These are phyloP conservation scores for Ectropis crepuscularia DNA, from an alignment of 2,888 invertebrate genomes.

Conservation along the genomic window DNA sequence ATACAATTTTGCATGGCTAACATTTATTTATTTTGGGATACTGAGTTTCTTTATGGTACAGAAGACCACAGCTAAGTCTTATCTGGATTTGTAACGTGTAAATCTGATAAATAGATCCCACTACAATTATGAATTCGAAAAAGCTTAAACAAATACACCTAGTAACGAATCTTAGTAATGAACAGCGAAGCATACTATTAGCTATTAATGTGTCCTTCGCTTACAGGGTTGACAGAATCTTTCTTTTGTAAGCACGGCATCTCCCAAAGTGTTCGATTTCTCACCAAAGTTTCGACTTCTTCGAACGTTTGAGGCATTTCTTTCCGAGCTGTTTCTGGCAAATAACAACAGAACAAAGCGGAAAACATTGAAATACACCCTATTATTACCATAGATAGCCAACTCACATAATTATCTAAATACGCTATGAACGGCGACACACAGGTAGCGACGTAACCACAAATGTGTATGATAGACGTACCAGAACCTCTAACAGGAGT, in stretches of 20 bases:
- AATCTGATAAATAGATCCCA: too few relatives aligned
- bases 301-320: constrained; percentile 57
- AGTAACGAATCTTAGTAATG: too few relatives aligned
- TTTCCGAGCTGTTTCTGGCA: constrained; percentile 54
- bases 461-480: constrained; percentile 63
- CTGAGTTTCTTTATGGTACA: too few relatives aligned
- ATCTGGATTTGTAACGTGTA: too few relatives aligned
- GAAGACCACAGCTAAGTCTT: too few relatives aligned
- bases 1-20: too few relatives aligned
- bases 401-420: constrained; percentile 52
- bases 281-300: constrained; percentile 50
- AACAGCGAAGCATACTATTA: neutral
- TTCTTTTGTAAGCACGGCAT: constrained; percentile 47
- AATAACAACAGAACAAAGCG: constrained; percentile 29
- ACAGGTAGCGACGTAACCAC: constrained; percentile 60
- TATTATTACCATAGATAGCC: constrained; percentile 60
- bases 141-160: too few relatives aligned
- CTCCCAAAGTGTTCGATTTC: constrained; percentile 47
- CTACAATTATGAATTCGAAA: too few relatives aligned
- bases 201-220: neutral
- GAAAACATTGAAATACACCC: constrained; percentile 48
- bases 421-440: constrained; percentile 69
- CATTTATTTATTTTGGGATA: too few relatives aligned
- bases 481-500: constrained; percentile 67
- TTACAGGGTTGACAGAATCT: constrained; percentile 28